Percentiles rank a stretch among this genome's conserved stretches.
These are phyloP conservation scores for Vulpes vulpes DNA, from an alignment of 2,113 vertebrate species.

Conservation along the genomic window DNA sequence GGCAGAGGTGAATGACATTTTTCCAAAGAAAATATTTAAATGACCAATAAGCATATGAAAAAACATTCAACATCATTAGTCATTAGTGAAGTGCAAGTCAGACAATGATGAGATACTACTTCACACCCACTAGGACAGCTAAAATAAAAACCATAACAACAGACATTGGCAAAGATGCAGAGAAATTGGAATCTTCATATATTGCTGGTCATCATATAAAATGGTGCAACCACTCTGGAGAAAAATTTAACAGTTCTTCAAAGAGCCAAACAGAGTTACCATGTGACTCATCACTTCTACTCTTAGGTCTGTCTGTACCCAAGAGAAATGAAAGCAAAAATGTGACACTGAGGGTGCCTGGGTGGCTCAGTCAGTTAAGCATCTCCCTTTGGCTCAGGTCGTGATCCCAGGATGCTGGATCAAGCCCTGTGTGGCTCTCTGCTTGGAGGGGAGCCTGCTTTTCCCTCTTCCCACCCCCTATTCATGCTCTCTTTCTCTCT, in stretches of 20 bases:
- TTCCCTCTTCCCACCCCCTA: not conserved
- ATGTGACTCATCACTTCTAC: not conserved
- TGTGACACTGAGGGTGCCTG: not conserved
- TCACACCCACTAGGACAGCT: not conserved
- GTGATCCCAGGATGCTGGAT: not conserved
- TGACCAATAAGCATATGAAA: not conserved
- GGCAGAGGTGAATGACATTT: not conserved
- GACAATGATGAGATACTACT: not conserved
- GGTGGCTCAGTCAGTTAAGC: not conserved
- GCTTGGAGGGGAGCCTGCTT: not conserved
- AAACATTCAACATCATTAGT: not conserved
- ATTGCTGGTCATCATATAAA: not conserved
- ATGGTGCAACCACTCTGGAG: not conserved
- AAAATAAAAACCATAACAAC: not conserved
- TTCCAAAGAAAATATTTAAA: not conserved
- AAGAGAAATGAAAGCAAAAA: constrained; percentile 16
- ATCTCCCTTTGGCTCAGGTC: not conserved
- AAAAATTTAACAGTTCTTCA: not conserved
- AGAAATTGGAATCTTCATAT: not conserved
- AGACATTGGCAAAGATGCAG: not conserved
- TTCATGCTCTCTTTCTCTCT: not conserved
- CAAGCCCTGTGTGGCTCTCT: not conserved
- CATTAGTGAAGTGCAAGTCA: not conserved
- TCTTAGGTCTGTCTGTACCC: not conserved
- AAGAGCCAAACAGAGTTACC: not conserved